Percentiles rank a stretch among this genome's conserved stretches.
Conservation (phyloP, 2,888 invertebrate genomes). For the Rhaphigaster nebulosa region DNA sequence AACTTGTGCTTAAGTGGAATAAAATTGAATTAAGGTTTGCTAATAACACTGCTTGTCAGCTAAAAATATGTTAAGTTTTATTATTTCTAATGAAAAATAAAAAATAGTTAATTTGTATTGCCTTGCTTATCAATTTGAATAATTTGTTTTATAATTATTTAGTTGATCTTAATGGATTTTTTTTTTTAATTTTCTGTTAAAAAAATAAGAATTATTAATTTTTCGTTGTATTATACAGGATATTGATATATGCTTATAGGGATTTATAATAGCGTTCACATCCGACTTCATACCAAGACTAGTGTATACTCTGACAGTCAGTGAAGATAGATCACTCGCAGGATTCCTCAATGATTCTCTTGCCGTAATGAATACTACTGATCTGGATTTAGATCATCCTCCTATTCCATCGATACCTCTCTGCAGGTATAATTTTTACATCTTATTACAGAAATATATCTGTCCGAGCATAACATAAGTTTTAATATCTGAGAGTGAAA, state of each 20-base stretch:
- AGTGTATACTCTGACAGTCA: slow-evolving; percentile 79
- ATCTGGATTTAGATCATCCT: slow-evolving; percentile 72
- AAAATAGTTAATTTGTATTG: background rate
- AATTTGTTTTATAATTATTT: background rate
- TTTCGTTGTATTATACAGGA: background rate
- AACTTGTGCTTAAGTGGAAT: background rate
- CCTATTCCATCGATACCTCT: slow-evolving; percentile 70
- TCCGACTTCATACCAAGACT: slow-evolving; percentile 94
- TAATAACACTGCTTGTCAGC: background rate
- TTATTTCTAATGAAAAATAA: background rate
- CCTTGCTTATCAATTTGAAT: background rate
- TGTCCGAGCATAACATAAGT: background rate
- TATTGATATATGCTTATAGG: slow-evolving; percentile 73
- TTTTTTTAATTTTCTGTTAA: background rate
- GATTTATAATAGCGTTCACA: slow-evolving; percentile 96
- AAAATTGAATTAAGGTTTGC: background rate
- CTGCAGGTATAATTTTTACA: slow-evolving; percentile 74
- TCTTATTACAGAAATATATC: background rate
- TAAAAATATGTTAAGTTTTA: background rate
- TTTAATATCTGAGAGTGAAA: background rate
- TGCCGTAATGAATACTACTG: slow-evolving; percentile 79
- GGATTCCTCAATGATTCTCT: slow-evolving; percentile 87
- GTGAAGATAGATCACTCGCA: slow-evolving; percentile 74
- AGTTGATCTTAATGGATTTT: background rate
- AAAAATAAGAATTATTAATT: background rate